Conservation (phyloP, 2,888 invertebrate genomes). For the Phania funesta region DNA sequence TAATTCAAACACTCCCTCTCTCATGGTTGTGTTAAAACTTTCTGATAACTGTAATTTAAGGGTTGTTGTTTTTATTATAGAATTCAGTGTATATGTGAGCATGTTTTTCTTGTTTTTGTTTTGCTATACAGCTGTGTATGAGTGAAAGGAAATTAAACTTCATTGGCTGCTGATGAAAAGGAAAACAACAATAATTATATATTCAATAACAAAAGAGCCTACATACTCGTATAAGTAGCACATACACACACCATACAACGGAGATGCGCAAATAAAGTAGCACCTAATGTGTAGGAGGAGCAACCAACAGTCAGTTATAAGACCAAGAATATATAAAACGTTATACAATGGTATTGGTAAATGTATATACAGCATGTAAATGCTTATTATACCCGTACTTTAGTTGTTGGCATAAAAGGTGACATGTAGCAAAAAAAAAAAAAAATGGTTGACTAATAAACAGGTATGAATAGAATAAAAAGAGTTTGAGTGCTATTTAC, state of each 20-base stretch:
- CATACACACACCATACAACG: background rate
- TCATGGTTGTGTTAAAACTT: background rate
- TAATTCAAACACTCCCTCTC: background rate
- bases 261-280: slow-evolving; percentile 49
- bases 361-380: background rate
- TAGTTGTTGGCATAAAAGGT: slow-evolving; percentile 37
- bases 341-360: background rate
- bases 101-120: background rate
- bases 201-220: slow-evolving; percentile 51
- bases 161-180: slow-evolving; percentile 60
- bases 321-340: slow-evolving; percentile 30
- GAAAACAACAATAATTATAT: slow-evolving; percentile 52
- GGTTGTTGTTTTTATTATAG: slow-evolving; percentile 39
- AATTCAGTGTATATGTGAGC: background rate
- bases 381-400: background rate
- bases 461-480: background rate
- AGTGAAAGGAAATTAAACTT: slow-evolving; percentile 58
- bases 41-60: slow-evolving; percentile 31
- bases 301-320: slow-evolving; percentile 21
- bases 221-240: slow-evolving; percentile 53
- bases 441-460: slow-evolving; percentile 49
- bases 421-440: slow-evolving; percentile 21
- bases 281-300: slow-evolving; percentile 67
- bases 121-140: slow-evolving; percentile 9
- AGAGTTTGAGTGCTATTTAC: background rate